Conservation (phyloP, 2,113 vertebrate genomes). For the Alexandromys fortis region DNA sequence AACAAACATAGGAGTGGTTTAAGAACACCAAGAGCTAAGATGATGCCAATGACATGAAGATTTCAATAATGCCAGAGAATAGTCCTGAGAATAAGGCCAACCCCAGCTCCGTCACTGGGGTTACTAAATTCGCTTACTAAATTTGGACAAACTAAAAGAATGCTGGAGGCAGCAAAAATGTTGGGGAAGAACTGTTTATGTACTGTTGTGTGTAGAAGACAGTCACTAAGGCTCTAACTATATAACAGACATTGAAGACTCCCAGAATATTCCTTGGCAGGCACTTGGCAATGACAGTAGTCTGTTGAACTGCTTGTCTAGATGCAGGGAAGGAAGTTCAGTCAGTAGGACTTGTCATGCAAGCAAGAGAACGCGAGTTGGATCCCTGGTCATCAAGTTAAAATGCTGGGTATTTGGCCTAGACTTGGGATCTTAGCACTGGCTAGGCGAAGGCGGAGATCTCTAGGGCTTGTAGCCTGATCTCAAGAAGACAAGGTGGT, state of each 20-base stretch:
- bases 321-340: not conserved
- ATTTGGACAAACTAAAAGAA: not conserved
- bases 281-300: not conserved
- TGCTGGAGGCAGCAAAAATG: not conserved
- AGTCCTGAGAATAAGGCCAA: not conserved
- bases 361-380: too few relatives aligned
- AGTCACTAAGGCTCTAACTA: not conserved
- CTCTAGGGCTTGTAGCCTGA: too few relatives aligned
- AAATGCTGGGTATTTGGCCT: not conserved
- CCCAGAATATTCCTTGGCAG: not conserved
- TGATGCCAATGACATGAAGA: not conserved
- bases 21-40: not conserved
- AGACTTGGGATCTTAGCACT: not conserved
- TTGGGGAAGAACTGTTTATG: not conserved
- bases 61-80: not conserved
- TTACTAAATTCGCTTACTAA: not conserved
- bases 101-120: not conserved
- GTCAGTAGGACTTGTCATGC: not conserved
- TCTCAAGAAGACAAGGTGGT: not conserved
- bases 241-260: not conserved
- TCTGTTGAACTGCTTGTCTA: not conserved
- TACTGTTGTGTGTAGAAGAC: not conserved
- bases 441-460: not conserved
- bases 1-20: not conserved
- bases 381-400: not conserved